Percentiles rank a stretch among this genome's conserved stretches.
phyloP scores from a whole-genome alignment of 2,797 vertebrate species.

The Falco rusticolus region DNA sequence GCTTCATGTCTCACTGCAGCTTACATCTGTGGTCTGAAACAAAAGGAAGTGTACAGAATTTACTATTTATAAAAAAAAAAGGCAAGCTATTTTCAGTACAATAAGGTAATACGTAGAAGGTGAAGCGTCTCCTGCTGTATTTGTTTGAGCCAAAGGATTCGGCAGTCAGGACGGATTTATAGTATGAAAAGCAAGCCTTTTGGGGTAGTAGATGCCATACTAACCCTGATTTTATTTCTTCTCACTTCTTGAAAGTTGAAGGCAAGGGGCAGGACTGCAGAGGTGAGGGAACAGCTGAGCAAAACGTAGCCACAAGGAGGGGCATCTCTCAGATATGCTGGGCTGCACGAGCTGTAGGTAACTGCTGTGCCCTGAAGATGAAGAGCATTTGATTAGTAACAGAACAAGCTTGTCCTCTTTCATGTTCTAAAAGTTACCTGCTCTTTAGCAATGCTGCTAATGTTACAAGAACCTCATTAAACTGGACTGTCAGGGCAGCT shows the following conservation, averaged over 20 bases:
- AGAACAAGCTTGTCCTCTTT: not conserved
- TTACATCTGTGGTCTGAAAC: not conserved
- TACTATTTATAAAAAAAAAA: not conserved
- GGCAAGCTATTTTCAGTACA: not conserved
- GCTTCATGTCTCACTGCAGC: not conserved
- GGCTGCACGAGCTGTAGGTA: not conserved
- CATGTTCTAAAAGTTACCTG: not conserved
- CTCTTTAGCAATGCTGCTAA: not conserved
- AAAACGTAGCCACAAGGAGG: not conserved
- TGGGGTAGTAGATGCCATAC: not conserved
- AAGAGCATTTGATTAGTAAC: not conserved
- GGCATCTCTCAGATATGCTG: not conserved
- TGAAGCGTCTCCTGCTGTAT: not conserved
- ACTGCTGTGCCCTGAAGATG: not conserved
- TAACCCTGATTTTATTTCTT: not conserved
- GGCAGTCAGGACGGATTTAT: not conserved
- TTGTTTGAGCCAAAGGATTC: not conserved
- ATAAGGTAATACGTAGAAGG: not conserved
- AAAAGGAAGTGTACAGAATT: not conserved
- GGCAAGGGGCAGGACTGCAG: not conserved
- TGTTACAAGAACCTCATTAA: not conserved
- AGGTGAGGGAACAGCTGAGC: not conserved
- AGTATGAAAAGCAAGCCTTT: not conserved
- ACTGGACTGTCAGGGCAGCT: not conserved
- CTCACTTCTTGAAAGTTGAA: not conserved